Evolutionary conservation across 2,113 vertebrate genomes (phyloP), one percentile per base, ranked within the genome.

Genomic region (Albula goreensis): DNA sequence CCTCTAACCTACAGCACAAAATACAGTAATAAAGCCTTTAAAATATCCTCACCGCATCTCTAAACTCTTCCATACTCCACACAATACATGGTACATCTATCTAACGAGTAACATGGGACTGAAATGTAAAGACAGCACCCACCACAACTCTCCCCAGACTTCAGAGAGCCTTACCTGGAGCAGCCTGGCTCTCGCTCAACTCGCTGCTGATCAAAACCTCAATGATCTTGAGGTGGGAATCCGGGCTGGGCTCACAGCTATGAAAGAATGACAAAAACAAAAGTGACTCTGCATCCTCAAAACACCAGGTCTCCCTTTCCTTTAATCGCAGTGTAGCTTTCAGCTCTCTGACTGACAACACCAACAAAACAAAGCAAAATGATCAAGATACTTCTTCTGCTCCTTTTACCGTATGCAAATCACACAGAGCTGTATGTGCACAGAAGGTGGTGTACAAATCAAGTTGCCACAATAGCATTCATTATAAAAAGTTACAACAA

Each of bases 201-300:
- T 99, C 98, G 13, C 96, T 97, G 90, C 95, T 94, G 91, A 99
- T 97, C 94, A 99, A 96, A 91, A 96, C 93, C 92, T 99, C 98
- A 25, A 98, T 89, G 81, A 97, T 97, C 94, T 97, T 97, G 90
- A 96, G 89, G 94, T 97, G 95, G 88, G 95, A 92, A 86, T 99
- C 98, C 31, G 94, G 91, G 92, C 94, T 95, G 80, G 95, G 96
- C 93, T 99, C 98, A 91, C 97, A 96, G 88, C 98, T 99, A 93
- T 2, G 92, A 90, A 79, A 91, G 50, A 48, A 41, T 83, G 51
- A 86, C n/a, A 15, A 31, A 50, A 52, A 11, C 11, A 22, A 82
- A 81, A 88, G 25, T 50, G 70, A 90, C 56, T 10, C 8, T 3
- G 48, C 31, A 12, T 5, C 11, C 25, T 83, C 57, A 48, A 53